Conservation (phyloP, 23 tunicate species). For the Ascidia mentula region DNA sequence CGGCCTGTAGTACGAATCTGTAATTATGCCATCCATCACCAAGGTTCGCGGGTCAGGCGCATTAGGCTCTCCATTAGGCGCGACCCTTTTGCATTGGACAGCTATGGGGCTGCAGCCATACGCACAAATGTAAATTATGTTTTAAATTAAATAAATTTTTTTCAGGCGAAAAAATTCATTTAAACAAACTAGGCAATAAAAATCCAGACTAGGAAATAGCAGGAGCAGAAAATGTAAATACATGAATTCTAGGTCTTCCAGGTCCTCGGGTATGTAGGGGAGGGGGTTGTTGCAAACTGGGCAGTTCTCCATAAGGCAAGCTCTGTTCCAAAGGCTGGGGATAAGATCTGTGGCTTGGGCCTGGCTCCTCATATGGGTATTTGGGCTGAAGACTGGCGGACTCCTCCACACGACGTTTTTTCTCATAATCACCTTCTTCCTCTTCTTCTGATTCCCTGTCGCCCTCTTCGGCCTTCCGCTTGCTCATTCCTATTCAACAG, state of each 20-base stretch:
- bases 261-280: constrained; percentile 59
- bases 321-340: background rate
- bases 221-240: constrained; percentile 1
- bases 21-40: background rate
- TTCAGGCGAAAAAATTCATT: too few species aligned
- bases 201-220: background rate
- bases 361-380: constrained; percentile 12
- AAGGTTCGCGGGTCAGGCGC: background rate
- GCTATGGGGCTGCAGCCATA: too few species aligned
- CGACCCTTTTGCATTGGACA: background rate
- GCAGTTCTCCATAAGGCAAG: background rate
- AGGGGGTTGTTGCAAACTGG: constrained; percentile 9
- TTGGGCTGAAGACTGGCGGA: background rate
- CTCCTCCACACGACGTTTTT: background rate
- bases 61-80: constrained; percentile 1
- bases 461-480: constrained; percentile 25
- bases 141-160: too few species aligned
- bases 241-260: constrained; percentile 87
- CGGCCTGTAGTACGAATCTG: background rate
- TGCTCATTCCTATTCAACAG: constrained; percentile 56
- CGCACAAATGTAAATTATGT: too few species aligned
- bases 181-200: background rate
- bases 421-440: constrained; percentile 28
- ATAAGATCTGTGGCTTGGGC: constrained; percentile 22
- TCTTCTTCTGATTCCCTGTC: constrained; percentile 19